A percentile compares a stretch with the other conserved stretches of the same genome.
Conservation (phyloP, 2,888 invertebrate species). For the Leptothorax acervorum region DNA sequence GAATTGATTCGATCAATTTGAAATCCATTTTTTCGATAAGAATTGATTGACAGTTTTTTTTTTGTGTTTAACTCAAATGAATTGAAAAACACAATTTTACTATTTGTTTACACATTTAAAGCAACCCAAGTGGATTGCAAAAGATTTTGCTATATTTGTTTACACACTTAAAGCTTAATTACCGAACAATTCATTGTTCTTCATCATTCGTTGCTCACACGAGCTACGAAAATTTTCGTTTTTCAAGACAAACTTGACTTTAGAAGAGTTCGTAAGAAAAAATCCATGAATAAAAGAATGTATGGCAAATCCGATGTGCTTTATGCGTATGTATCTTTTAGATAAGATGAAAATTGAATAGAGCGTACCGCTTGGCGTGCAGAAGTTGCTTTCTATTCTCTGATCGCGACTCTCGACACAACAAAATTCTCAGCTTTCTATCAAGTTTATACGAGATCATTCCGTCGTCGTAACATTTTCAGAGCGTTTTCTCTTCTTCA, state of each 20-base stretch:
- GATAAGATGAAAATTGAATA: slow-evolving; percentile 33
- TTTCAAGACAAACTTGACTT: neutral
- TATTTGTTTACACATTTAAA: neutral
- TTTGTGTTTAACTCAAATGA: neutral
- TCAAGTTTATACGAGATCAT: neutral
- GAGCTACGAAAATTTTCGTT: neutral
- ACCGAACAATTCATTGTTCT: neutral
- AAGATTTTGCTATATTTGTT: neutral
- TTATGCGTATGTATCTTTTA: slow-evolving; percentile 30
- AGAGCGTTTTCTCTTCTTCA: neutral
- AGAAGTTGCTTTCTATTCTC: slow-evolving; percentile 18
- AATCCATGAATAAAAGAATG: neutral
- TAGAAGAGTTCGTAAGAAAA: neutral
- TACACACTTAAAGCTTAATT: neutral
- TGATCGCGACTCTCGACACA: neutral
- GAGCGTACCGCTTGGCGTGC: neutral
- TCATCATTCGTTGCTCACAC: neutral
- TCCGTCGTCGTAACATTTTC: neutral
- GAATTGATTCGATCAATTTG: neutral
- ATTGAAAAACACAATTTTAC: neutral
- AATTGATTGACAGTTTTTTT: neutral
- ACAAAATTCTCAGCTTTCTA: neutral
- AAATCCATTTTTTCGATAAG: neutral
- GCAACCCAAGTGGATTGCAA: no score
- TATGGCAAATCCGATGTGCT: neutral